phyloP scores from a whole-genome alignment of 64 coral and sea anemone genomes.

The Actinia equina region DNA sequence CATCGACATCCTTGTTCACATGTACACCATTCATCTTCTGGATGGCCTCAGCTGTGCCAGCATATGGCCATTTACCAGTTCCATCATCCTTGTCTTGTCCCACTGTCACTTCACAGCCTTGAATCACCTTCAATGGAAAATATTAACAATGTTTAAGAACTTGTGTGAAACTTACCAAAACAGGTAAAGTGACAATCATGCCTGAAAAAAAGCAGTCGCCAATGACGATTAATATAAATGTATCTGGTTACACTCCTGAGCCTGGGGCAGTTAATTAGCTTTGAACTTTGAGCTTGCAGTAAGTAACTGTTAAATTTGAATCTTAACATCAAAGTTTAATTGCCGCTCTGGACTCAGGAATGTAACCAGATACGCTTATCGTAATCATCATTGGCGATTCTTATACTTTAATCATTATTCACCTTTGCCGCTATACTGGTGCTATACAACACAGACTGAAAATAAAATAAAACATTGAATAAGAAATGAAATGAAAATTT shows the following conservation, averaged over 20 bases:
- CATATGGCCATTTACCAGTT: slow-evolving; percentile 66
- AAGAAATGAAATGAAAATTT: neutral
- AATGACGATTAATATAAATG: too few relatives aligned
- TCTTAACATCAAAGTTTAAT: too few relatives aligned
- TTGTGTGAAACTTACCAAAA: too few relatives aligned
- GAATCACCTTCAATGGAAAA: slow-evolving; percentile 50
- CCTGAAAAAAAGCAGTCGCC: too few relatives aligned
- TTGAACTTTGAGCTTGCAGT: too few relatives aligned
- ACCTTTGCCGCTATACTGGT: slow-evolving; percentile 93
- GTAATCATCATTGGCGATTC: too few relatives aligned
- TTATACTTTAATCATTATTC: neutral
- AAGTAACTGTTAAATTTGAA: too few relatives aligned
- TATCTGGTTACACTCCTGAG: too few relatives aligned
- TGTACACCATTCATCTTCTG: slow-evolving; percentile 76
- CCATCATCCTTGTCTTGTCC: slow-evolving; percentile 77
- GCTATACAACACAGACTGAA: slow-evolving; percentile 86
- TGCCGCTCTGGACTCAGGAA: too few relatives aligned
- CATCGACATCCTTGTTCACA: slow-evolving; percentile 79
- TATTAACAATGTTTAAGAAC: neutral
- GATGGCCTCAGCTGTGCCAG: slow-evolving; percentile 66
- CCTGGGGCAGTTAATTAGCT: too few relatives aligned
- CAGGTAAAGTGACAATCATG: too few relatives aligned
- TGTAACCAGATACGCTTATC: too few relatives aligned
- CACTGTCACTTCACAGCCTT: slow-evolving; percentile 76
- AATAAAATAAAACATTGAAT: neutral